Evolutionary conservation across 1,140 invertebrate genomes (phyloP), one percentile per base, ranked within the genome.

Genomic region (Penaeus indicus): DNA sequence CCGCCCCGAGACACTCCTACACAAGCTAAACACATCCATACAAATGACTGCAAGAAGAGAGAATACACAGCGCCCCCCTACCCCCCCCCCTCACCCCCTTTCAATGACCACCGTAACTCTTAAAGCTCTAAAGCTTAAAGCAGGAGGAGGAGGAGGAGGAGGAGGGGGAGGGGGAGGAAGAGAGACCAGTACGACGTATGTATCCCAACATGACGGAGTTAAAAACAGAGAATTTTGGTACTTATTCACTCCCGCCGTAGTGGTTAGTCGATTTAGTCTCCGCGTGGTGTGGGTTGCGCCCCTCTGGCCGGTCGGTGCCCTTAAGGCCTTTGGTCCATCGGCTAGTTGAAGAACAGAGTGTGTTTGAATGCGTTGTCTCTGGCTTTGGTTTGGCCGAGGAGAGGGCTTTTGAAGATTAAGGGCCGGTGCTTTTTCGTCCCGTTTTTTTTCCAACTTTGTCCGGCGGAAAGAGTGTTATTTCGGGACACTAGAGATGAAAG

Each of bases 281-380:
- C 42, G 18, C 22, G 8, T 25, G 63, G 5, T 54, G 79, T 87
- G 86, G 86, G 38, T 42, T 87, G 16, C 47, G 86, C 60, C 86
- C 61, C 61, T 81, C 27, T 60, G 47, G 62, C 22, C 25, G 63
- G 22, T 47, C 67, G 42, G 42, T 81, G 86, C 27, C 64, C 86
- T 61, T 87, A 87, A 87, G 86, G 86, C 86, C 86, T 87, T 87
- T 87, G 86, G 86, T 80, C 86, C 86, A 87, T 87, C 86, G 86
- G 86, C 86, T 82, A 87, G 86, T 87, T 87, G 86, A 87, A 87
- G 86, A 87, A 87, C 86, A 87, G 79, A 54, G 54, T 32, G 79
- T 42, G 86, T 87, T 69, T 87, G 32, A 82, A 87, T 79, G 82
- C 61, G 27, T 32, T 80, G 77, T 47, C 61, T 82, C 62, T 72